Evolutionary conservation across 2,888 invertebrate genomes (phyloP).

Genomic region (Drosophila nr. fundita): DNA sequence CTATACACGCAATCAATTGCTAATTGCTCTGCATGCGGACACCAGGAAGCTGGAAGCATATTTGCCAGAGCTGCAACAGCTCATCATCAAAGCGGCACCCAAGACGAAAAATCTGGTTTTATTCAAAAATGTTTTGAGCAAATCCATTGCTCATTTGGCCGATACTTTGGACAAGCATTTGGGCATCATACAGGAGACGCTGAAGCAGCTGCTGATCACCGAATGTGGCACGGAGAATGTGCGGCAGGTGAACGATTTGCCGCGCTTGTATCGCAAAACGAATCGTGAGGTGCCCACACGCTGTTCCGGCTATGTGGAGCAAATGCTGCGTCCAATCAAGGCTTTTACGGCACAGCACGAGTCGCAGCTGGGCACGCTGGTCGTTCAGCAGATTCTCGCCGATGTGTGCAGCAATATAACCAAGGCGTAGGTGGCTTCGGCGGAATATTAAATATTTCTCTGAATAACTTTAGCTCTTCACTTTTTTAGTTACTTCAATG

Average conservation of each 20-base stretch:
- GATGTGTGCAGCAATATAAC: constrained; percentile 86
- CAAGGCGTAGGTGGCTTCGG: constrained; percentile 86
- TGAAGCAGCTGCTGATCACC: constrained; percentile 91
- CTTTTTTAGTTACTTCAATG: constrained; percentile 87
- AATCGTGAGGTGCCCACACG: constrained; percentile 94
- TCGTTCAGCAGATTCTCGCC: constrained; percentile 74
- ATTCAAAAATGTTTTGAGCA: constrained; percentile 66
- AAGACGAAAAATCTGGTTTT: constrained; percentile 44
- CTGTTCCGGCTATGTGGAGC: constrained; percentile 92
- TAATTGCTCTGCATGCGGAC: constrained; percentile 78
- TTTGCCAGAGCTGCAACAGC: constrained; percentile 86
- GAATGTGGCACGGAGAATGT: constrained; percentile 89
- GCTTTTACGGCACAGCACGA: constrained; percentile 84
- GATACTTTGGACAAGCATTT: constrained; percentile 66
- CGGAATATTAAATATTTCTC: neutral
- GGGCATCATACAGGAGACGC: constrained; percentile 87
- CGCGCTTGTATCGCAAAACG: constrained; percentile 95
- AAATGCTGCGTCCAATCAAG: constrained; percentile 87
- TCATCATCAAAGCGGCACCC: constrained; percentile 86
- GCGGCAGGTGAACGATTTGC: constrained; percentile 96
- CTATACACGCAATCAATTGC: constrained; percentile 64
- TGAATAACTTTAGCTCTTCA: neutral
- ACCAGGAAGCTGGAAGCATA: constrained; percentile 67
- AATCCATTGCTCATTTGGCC: constrained; percentile 72
- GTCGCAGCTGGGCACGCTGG: constrained; percentile 75